Evolutionary conservation across 2,113 vertebrate genomes (phyloP).

Genomic region (Otis tarda): DNA sequence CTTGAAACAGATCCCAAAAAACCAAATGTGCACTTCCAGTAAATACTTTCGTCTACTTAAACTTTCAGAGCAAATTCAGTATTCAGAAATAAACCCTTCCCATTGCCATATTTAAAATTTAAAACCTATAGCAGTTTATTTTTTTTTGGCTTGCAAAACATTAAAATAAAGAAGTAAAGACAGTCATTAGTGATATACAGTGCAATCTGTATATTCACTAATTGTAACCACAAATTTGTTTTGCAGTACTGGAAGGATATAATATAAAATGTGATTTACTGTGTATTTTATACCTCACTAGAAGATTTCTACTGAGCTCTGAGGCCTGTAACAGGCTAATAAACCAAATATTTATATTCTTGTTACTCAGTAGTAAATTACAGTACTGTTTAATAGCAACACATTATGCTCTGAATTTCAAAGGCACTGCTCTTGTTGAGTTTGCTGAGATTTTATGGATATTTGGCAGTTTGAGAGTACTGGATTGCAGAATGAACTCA

Average conservation of each 20-base stretch:
- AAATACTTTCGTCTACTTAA: not conserved
- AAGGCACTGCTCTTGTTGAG: not conserved
- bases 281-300: not conserved
- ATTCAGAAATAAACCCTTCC: not conserved
- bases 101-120: not conserved
- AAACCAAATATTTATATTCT: not conserved
- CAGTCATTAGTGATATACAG: not conserved
- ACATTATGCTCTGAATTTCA: not conserved
- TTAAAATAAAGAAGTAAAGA: not conserved
- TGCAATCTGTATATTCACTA: not conserved
- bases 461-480: not conserved
- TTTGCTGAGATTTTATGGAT: not conserved
- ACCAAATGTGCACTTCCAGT: fast-evolving
- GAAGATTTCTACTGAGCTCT: not conserved
- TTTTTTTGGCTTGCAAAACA: not conserved
- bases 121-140: not conserved
- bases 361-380: not conserved
- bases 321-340: not conserved
- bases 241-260: not conserved
- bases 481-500: not conserved
- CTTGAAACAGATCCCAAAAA: not conserved
- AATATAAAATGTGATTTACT: not conserved
- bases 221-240: not conserved
- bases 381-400: not conserved
- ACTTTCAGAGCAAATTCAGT: not conserved